These are phyloP conservation scores for Arvicanthis niloticus DNA, from an alignment of 2,113 vertebrate species.

Conservation along the genomic window DNA sequence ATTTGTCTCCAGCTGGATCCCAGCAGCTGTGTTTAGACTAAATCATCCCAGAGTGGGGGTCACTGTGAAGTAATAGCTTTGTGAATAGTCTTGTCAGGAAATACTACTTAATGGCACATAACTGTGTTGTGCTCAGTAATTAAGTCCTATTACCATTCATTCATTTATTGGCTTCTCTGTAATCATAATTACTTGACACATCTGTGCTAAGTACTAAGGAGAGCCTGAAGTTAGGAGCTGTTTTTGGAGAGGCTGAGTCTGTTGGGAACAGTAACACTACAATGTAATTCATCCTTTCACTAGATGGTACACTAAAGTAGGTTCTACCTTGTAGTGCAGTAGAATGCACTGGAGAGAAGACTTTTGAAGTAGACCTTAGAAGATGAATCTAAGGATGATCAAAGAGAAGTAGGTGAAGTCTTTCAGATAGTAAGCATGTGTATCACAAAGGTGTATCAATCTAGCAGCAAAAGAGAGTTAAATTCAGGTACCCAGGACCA, in stretches of 20 bases:
- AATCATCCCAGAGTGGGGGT: background rate
- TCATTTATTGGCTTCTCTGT: background rate
- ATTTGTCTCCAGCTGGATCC: slow-evolving; percentile 69
- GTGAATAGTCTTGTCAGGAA: background rate
- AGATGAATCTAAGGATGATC: background rate
- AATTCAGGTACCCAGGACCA: background rate
- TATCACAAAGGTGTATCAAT: background rate
- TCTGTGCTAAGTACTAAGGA: background rate
- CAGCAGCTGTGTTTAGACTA: slow-evolving; percentile 1
- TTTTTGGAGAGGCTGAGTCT: background rate
- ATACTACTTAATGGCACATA: background rate
- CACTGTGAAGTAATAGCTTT: background rate
- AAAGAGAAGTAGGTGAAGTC: background rate
- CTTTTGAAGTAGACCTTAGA: background rate
- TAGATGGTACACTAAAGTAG: background rate
- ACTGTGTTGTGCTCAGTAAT: background rate
- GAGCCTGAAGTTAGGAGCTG: background rate
- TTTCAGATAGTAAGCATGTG: background rate
- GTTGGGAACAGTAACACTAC: background rate
- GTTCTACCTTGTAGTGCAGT: background rate
- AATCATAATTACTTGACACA: background rate
- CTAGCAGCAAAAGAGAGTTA: background rate
- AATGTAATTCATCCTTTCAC: background rate
- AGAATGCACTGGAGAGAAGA: background rate
- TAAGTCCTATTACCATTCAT: background rate